Evolutionary conservation across 2,888 invertebrate species (phyloP).

Genomic region (Melinaea marsaeus): DNA sequence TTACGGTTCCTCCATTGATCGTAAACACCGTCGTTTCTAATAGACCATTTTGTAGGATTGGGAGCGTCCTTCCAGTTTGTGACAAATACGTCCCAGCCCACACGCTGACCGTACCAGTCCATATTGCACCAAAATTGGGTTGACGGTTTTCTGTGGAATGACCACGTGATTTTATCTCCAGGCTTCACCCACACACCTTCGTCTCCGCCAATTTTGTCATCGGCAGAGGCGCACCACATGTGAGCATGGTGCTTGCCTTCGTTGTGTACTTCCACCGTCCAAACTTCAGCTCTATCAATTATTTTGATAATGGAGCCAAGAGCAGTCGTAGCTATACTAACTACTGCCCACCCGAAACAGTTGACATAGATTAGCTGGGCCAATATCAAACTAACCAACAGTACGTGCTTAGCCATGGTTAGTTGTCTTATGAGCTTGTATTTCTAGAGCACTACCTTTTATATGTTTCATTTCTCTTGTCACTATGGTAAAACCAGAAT

Average conservation of each 20-base stretch:
- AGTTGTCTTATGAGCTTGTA: not conserved
- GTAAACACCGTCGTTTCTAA: no score
- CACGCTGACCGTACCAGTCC: not conserved
- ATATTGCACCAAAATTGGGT: not conserved
- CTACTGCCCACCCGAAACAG: not conserved
- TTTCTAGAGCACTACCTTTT: not conserved
- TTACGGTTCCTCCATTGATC: no score
- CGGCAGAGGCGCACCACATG: not conserved
- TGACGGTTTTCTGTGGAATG: not conserved
- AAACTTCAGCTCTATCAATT: not conserved
- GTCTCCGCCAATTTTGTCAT: not conserved
- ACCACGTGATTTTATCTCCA: not conserved
- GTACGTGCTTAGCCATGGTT: not conserved
- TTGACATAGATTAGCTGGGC: conserved; percentile 1
- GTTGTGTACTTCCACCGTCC: not conserved
- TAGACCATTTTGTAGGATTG: no score
- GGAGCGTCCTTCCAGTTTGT: not conserved
- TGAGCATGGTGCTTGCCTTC: not conserved
- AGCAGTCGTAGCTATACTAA: not conserved
- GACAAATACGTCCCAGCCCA: not conserved
- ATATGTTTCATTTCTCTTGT: no score
- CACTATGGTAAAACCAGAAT: no score
- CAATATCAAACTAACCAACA: not conserved
- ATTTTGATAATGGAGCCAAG: not conserved
- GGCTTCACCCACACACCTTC: not conserved